Conservation (phyloP, 92 coral and sea anemone species). For the Micromussa lordhowensis region DNA sequence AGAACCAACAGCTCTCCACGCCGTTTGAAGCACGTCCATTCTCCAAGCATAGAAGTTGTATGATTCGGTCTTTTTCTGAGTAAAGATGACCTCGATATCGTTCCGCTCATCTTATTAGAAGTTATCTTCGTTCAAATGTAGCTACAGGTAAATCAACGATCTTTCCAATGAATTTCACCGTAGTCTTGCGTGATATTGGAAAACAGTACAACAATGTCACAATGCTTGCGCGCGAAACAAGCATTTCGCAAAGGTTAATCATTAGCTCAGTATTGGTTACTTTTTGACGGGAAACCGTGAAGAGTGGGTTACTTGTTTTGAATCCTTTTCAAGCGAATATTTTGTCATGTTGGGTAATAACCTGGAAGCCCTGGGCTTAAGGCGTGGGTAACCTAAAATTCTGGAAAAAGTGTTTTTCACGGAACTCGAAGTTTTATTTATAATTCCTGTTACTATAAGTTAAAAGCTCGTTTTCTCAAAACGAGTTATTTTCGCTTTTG, state of each 20-base stretch:
- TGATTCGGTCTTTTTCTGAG: slow-evolving; percentile 5
- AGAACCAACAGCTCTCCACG: slow-evolving; percentile 26
- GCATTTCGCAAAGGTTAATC: background rate
- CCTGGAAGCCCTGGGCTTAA: no score
- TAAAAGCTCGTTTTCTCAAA: no score
- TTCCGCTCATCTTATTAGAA: slow-evolving; percentile 4
- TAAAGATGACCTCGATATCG: slow-evolving; percentile 22
- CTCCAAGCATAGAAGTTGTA: slow-evolving; percentile 9
- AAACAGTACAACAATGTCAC: background rate
- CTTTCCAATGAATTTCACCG: background rate
- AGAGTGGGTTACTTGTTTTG: no score
- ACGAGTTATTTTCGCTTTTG: no score
- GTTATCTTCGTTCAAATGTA: background rate
- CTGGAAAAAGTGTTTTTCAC: no score
- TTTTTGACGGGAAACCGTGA: no score
- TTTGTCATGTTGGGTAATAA: no score
- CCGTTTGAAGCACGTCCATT: slow-evolving; percentile 33
- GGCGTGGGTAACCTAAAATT: no score
- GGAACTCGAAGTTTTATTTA: no score
- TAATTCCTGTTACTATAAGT: no score
- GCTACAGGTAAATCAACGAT: background rate
- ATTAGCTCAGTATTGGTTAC: background rate
- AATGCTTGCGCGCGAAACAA: slow-evolving; percentile 18
- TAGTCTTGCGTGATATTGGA: background rate
- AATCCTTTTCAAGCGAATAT: no score